Conservation (phyloP, 1,140 invertebrate species). For the Harlomillsia oculata region DNA sequence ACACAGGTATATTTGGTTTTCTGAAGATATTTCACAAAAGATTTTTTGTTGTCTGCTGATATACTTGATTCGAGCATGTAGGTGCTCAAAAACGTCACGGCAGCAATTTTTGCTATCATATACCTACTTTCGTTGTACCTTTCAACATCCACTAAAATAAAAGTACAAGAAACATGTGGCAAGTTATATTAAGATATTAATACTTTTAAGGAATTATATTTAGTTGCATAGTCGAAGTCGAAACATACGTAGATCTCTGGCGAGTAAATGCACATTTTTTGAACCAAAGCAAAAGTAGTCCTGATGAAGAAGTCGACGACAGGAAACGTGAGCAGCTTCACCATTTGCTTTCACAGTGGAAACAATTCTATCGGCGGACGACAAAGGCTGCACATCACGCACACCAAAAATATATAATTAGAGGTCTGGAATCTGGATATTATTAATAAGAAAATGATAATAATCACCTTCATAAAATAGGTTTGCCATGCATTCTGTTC, state of each 20-base stretch:
- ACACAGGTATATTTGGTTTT: conserved; percentile 40
- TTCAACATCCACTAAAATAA: conserved; percentile 40
- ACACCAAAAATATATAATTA: conserved; percentile 37
- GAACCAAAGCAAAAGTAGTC: conserved; percentile 43
- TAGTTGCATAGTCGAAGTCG: no score
- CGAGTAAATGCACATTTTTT: conserved; percentile 46
- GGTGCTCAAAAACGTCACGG: conserved; percentile 38
- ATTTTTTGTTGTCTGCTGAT: conserved; percentile 26
- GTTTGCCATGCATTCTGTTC: conserved; percentile 42
- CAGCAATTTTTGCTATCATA: conserved; percentile 40
- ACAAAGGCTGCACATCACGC: conserved; percentile 36
- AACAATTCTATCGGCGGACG: conserved; percentile 38
- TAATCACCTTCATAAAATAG: conserved; percentile 39
- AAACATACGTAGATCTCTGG: conserved; percentile 36
- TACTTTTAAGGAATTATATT: no score
- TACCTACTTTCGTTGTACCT: conserved; percentile 42
- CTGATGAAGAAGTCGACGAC: conserved; percentile 39
- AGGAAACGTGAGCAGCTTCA: conserved; percentile 46
- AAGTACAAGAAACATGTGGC: no score
- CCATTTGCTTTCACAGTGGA: conserved; percentile 45
- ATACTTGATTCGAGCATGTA: conserved; percentile 34
- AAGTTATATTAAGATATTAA: no score
- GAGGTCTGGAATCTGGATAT: background rate
- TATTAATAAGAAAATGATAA: conserved; percentile 2
- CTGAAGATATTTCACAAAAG: conserved; percentile 35